These are phyloP conservation scores for Piaya cayana DNA, from an alignment of 2,113 vertebrate species.

Conservation along the genomic window DNA sequence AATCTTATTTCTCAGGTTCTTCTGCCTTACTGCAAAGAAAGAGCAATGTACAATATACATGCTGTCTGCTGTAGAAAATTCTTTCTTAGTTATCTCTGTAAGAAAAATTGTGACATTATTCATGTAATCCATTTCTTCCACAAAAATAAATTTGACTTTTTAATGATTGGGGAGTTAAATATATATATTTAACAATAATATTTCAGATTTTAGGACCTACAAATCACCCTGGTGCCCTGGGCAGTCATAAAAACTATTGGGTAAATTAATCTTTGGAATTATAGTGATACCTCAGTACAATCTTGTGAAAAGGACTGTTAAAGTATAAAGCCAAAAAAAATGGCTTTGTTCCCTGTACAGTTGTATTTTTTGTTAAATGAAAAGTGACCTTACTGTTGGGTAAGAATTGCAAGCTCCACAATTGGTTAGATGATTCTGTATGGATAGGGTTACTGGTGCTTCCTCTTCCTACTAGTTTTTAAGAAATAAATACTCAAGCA, in stretches of 20 bases:
- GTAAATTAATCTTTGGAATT: neutral
- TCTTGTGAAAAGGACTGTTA: neutral
- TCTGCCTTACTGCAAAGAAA: neutral
- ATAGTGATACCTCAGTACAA: neutral
- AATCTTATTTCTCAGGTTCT: slow-evolving; percentile 6
- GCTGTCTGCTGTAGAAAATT: neutral
- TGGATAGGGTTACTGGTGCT: neutral
- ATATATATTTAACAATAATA: neutral
- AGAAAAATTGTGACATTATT: neutral
- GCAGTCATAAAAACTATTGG: neutral
- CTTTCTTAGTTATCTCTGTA: neutral
- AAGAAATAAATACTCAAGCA: neutral
- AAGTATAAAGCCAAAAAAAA: neutral
- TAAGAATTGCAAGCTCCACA: neutral
- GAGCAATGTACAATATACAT: neutral
- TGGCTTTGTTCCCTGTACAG: neutral
- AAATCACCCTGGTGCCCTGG: neutral
- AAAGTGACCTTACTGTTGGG: neutral
- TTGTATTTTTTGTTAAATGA: neutral
- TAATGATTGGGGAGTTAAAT: neutral
- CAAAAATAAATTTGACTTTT: neutral
- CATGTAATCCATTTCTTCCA: neutral
- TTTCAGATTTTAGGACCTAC: neutral
- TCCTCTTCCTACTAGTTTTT: neutral
- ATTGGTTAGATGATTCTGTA: neutral